phyloP scores from a whole-genome alignment of 2,888 invertebrate species.

The Celastrina argiolus region DNA sequence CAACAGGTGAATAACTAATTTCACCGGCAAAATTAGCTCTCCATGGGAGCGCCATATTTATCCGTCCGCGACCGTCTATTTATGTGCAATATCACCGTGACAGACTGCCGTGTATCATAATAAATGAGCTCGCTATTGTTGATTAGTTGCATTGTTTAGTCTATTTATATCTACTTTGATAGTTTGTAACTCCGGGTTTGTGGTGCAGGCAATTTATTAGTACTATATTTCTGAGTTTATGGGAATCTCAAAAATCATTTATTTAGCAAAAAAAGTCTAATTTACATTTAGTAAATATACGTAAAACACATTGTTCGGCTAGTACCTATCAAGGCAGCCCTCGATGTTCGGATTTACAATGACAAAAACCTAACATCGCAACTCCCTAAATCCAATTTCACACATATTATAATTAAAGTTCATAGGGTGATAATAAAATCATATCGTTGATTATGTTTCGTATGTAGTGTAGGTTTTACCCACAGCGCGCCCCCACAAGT shows the following conservation, averaged over 20 bases:
- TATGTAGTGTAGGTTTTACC: constrained; percentile 59
- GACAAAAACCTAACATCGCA: constrained; percentile 32
- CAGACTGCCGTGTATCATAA: constrained; percentile 46
- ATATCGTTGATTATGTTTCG: constrained; percentile 48
- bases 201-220: background rate
- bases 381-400: background rate
- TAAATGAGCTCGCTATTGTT: constrained; percentile 32
- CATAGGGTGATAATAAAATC: constrained; percentile 34
- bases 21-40: constrained; percentile 74
- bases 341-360: background rate
- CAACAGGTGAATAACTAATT: constrained; percentile 78
- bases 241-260: background rate
- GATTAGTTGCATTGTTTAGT: constrained; percentile 29
- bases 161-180: constrained; percentile 24
- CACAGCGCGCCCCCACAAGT: constrained; percentile 64
- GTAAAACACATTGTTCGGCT: background rate
- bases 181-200: background rate
- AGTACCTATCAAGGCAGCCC: background rate
- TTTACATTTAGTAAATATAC: background rate
- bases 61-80: constrained; percentile 63
- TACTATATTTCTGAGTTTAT: background rate
- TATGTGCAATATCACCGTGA: constrained; percentile 54
- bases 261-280: background rate
- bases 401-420: constrained; percentile 18
- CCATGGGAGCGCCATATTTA: constrained; percentile 73